A percentile compares a stretch with the other conserved stretches of the same genome.
Evolutionary conservation across 2,113 vertebrate genomes (phyloP).

Genomic region (Urocolius indicus): DNA sequence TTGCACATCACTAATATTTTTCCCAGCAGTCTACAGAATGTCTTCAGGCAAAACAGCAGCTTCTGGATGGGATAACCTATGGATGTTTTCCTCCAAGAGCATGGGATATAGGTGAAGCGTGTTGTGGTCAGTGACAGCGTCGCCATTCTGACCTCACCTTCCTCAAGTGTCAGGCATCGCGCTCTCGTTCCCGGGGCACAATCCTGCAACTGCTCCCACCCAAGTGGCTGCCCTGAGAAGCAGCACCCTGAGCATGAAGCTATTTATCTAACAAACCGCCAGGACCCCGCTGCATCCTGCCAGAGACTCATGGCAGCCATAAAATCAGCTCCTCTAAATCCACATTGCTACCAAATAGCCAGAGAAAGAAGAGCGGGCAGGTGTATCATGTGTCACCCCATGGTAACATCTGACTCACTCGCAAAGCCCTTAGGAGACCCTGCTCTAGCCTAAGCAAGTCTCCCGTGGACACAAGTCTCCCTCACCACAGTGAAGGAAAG

Average conservation of each 20-base stretch:
- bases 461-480: not conserved
- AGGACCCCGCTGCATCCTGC: not conserved
- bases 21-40: not conserved
- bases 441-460: not conserved
- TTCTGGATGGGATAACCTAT: not conserved
- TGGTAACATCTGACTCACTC: rapidly evolving
- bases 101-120: not conserved
- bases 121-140: not conserved
- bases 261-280: not conserved
- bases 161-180: not conserved
- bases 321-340: not conserved
- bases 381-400: not conserved
- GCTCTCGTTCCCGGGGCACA: not conserved
- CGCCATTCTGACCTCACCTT: not conserved
- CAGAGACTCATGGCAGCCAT: not conserved
- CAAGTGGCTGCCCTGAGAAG: not conserved
- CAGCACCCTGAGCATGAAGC: not conserved
- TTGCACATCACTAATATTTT: not conserved
- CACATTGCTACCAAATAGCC: not conserved
- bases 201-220: not conserved
- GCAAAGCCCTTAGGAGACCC: not conserved
- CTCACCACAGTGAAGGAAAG: rapidly evolving
- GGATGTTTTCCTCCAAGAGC: not conserved
- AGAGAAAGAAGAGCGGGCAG: not conserved
- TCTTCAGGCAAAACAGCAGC: not conserved